These are phyloP conservation scores for Drosophila suboccidentalis DNA, from an alignment of 2,888 invertebrate species.

Conservation along the genomic window DNA sequence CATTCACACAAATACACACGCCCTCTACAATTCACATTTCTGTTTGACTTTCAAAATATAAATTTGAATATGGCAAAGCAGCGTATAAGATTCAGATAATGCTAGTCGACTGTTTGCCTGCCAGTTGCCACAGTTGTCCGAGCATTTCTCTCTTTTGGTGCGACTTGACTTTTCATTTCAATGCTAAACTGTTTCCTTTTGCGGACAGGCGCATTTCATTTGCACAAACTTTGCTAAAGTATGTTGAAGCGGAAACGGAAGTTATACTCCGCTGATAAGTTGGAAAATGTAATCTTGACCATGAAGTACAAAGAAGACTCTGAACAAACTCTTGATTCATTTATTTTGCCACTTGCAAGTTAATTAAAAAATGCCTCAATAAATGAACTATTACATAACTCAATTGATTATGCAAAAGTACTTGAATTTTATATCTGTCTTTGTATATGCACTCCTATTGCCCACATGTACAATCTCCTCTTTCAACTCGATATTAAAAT, in stretches of 20 bases:
- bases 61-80: conserved; percentile 77
- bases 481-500: conserved; percentile 53
- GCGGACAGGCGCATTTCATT: conserved; percentile 68
- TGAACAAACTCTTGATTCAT: conserved; percentile 2
- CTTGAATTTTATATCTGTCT: conserved; percentile 11
- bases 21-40: conserved; percentile 6
- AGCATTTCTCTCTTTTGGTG: no score
- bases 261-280: conserved; percentile 62
- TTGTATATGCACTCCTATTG: background rate
- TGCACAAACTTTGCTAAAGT: conserved; percentile 62
- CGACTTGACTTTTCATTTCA: conserved; percentile 58
- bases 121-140: no score
- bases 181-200: conserved; percentile 69
- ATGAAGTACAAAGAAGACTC: background rate
- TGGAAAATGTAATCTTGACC: conserved; percentile 40
- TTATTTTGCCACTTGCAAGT: conserved; percentile 39
- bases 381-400: conserved; percentile 64
- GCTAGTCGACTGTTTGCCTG: conserved; percentile 39
- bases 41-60: conserved; percentile 55
- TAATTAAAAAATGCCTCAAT: conserved; percentile 64
- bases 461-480: background rate
- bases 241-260: conserved; percentile 70
- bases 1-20: conserved; percentile 30
- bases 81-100: conserved; percentile 77
- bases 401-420: conserved; percentile 58